A percentile compares a stretch with the other conserved stretches of the same genome.
phyloP scores from a whole-genome alignment of 2,113 vertebrate species.

The Tonatia bakeri region DNA sequence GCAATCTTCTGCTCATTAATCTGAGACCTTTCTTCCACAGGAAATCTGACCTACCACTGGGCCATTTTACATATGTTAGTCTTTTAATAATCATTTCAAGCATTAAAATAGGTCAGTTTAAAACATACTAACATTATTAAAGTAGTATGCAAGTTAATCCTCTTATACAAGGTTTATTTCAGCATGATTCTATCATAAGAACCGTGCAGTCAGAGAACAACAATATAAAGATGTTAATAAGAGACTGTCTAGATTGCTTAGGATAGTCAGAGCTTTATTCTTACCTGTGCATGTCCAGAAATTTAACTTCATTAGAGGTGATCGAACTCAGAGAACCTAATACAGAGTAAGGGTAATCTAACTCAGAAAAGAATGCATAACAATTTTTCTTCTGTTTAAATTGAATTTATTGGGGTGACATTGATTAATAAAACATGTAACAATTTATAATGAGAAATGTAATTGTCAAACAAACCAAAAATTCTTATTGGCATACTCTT shows the following conservation, averaged over 20 bases:
- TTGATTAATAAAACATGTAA: background rate
- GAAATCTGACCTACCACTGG: background rate
- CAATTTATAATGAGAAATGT: background rate
- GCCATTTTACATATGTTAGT: background rate
- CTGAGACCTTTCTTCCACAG: background rate
- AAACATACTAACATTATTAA: slow-evolving; percentile 1
- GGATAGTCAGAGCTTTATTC: background rate
- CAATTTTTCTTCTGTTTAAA: background rate
- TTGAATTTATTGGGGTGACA: too few relatives aligned
- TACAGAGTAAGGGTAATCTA: background rate
- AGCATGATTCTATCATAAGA: background rate
- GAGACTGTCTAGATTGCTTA: background rate
- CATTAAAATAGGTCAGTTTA: background rate
- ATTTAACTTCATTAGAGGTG: background rate
- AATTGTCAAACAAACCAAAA: background rate
- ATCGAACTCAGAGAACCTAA: background rate
- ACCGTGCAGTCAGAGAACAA: background rate
- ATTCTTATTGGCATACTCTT: background rate
- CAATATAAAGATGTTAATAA: background rate
- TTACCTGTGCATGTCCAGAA: background rate
- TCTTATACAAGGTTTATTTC: background rate
- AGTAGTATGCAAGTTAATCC: background rate
- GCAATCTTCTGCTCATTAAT: background rate
- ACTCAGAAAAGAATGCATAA: background rate
- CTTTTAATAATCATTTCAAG: background rate